Evolutionary conservation across 2,888 invertebrate species (phyloP), one percentile per base, ranked within the genome.

Genomic region (Ernsta delagoae): DNA sequence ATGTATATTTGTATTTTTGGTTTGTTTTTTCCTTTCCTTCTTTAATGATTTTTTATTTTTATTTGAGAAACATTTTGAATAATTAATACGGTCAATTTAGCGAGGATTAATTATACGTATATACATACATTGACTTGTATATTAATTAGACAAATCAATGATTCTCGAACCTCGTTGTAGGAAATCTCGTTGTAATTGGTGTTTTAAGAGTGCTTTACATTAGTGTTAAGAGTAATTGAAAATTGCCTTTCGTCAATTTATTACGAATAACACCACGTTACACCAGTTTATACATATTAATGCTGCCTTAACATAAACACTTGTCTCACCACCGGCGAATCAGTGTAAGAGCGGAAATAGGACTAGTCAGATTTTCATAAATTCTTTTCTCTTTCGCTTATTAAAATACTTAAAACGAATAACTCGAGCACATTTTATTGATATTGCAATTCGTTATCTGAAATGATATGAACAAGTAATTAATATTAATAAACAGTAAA

Each of bases 1-100:
- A 93, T 92, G 92, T 93, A 93, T 90, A 88, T 82, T 86, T 86
- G 84, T 82, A 85, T 88, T 91, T 90, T 86, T 83, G 87, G 89
- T 89, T 76, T 77, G 77, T 82, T 85, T 84, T 83, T 80, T 79
- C 79, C 77, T 79, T 78, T 80, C 82, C 81, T 79, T 79, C 77
- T 73, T 71, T 67, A 45, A 11, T 66, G 71, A 75, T 72, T 70
- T 8, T 57, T 34, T 59, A 67, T 41, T 8, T 65, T 9, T 65
- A 11, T n/a, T 43, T 59, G 6, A 12, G 59, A 71, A 31, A 54
- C 34, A 43, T 71, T n/a, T 66, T 70, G 8, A 65, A 74, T 70
- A 31, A 71, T 72, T 63, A 60, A 53, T 39, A 66, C 72, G 71
- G 74, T 74, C 73, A 76, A 73, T 74, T 74, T 71, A 74, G 71